Evolutionary conservation across 2,113 vertebrate genomes (phyloP), one percentile per base, ranked within the genome.

Genomic region (Amphilophus citrinellus): DNA sequence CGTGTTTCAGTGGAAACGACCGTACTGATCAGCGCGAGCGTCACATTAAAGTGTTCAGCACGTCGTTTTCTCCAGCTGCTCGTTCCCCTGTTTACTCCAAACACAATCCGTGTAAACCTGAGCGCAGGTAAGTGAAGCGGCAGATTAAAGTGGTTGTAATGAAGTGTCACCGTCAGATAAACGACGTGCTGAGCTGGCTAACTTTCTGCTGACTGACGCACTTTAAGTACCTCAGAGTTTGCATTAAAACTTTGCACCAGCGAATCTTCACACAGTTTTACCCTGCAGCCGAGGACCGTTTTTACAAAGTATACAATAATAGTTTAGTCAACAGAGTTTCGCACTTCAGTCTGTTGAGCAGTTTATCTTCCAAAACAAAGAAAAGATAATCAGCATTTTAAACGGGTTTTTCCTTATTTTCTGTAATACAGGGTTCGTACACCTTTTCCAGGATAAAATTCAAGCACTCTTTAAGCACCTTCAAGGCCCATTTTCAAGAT

Each of bases 161-260:
- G 27, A 78, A 61, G 63, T 79, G 62, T 84, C 82, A 47, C 6
- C 7, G 35, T 47, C 39, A 66, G 82, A 77, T 20, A 59, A 83
- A 77, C 61, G 37, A 47, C 37, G 9, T 65, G 82, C 71, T 63
- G 80, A 83, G 71, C 47, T 27, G 10, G 44, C 59, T 9, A 73
- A 56, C 47, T 56, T 73, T 73, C 68, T 53, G 68, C 68, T 73
- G 68, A 73, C 68, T 53, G 68, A 53, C 6, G 47, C 68, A 73
- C 68, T 73, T 73, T 73, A 50, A 20, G 15, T 20, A 30, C 24
- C 66, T 71, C 66, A 53, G 66, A 73, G 17, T 73, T 73, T 73
- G 68, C 13, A n/a, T 32, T 53, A 50, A 27, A 27, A 53, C 66
- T 73, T 32, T 73, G 44, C 44, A 73, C 66, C 66, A 20, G 27